These are phyloP conservation scores for Meghimatium bilineatum DNA, from an alignment of 2,888 invertebrate species.

Conservation along the genomic window DNA sequence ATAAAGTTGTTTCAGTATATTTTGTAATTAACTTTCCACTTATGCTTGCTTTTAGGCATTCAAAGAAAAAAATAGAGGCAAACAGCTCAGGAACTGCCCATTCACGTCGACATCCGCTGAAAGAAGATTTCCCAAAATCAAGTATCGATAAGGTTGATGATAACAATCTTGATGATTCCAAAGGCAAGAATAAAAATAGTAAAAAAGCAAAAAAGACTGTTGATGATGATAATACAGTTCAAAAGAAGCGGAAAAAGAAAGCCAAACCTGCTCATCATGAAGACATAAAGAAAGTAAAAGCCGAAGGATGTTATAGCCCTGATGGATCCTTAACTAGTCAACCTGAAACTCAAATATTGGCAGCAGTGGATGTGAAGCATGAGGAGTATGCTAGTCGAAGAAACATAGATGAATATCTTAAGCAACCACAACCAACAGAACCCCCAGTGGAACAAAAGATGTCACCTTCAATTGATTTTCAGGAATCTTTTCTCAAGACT, in stretches of 20 bases:
- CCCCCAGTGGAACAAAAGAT: neutral
- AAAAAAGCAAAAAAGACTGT: slow-evolving; percentile 31
- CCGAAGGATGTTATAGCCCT: neutral
- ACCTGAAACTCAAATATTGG: neutral
- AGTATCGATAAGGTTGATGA: slow-evolving; percentile 33
- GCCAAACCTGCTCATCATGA: slow-evolving; percentile 15
- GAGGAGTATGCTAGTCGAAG: slow-evolving; percentile 5
- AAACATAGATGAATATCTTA: slow-evolving; percentile 34
- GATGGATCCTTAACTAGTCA: neutral
- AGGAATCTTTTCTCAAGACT: slow-evolving; percentile 38
- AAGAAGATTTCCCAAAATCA: slow-evolving; percentile 42
- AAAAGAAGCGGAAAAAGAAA: slow-evolving; percentile 52
- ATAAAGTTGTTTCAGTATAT: neutral
- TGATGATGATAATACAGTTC: neutral
- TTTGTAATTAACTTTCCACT: neutral
- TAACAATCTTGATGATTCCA: slow-evolving; percentile 20
- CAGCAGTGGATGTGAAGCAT: neutral
- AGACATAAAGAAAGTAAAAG: slow-evolving; percentile 22
- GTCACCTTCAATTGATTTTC: slow-evolving; percentile 30
- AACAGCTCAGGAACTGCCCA: slow-evolving; percentile 67
- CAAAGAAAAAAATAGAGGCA: slow-evolving; percentile 58
- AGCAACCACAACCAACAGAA: slow-evolving; percentile 14
- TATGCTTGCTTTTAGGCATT: slow-evolving; percentile 47
- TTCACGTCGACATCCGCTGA: slow-evolving; percentile 67
- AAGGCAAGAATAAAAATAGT: slow-evolving; percentile 14